Conservation (phyloP, 2,888 invertebrate genomes). For the Monoplex corrugatus region DNA sequence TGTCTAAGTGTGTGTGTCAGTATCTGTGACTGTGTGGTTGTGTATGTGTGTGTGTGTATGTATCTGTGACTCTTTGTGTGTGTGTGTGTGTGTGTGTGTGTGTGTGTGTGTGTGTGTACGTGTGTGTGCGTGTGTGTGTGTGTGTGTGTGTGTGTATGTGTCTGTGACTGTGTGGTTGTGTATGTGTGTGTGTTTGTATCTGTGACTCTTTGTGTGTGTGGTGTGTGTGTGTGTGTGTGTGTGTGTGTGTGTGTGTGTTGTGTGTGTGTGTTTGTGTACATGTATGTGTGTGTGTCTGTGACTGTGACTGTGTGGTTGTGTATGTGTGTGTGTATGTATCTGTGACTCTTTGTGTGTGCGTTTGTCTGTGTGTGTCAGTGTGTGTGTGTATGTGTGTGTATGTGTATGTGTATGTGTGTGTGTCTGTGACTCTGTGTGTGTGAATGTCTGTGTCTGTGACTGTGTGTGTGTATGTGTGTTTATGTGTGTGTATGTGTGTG, state of each 20-base stretch:
- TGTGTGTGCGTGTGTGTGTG: background rate
- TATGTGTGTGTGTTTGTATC: background rate
- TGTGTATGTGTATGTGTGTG: background rate
- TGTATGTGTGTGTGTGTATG: no score
- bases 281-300: background rate
- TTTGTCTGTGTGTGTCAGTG: background rate
- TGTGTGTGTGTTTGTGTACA: background rate
- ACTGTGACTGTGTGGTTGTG: background rate
- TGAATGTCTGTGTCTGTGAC: background rate
- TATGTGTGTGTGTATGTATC: conserved; percentile 33
- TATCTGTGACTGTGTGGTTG: no score
- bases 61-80: no score
- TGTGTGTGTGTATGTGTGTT: background rate
- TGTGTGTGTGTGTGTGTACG: background rate
- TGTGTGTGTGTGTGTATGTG: background rate
- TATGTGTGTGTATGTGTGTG: conserved; percentile 1
- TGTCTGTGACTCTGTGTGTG: background rate
- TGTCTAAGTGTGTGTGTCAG: no score
- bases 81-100: background rate
- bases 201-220: background rate
- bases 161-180: background rate
- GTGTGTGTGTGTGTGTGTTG: background rate
- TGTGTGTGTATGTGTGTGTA: background rate
- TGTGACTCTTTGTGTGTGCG: conserved; percentile 5
- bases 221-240: background rate